A percentile compares a stretch with the other conserved stretches of the same genome.
Evolutionary conservation across 2,113 vertebrate genomes (phyloP).

Genomic region (Ursus arctos): DNA sequence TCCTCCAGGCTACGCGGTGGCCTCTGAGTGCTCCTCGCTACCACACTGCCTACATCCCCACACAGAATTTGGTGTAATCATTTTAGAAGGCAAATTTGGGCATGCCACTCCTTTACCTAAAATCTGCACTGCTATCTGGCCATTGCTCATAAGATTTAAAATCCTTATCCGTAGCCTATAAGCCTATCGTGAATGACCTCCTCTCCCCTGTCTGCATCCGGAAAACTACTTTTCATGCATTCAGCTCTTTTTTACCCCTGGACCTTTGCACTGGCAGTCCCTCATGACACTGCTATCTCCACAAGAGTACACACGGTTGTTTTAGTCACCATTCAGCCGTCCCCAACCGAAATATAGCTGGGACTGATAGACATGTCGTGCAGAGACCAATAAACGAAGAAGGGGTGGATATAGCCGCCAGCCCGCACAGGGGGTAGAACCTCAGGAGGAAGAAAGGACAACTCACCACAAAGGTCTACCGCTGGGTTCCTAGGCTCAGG

Average conservation of each 20-base stretch:
- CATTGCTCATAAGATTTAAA: background rate
- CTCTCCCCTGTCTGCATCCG: background rate
- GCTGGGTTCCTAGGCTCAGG: slow-evolving; percentile 79
- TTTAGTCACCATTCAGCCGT: rapidly evolving
- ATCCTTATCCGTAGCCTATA: rapidly evolving
- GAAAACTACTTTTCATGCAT: rapidly evolving
- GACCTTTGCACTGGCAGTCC: background rate
- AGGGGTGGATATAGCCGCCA: background rate
- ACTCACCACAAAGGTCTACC: slow-evolving; percentile 88
- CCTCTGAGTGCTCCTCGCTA: background rate
- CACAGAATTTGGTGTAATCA: background rate
- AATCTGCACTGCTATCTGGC: rapidly evolving
- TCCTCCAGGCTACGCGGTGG: rapidly evolving
- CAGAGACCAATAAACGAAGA: background rate
- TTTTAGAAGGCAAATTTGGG: background rate
- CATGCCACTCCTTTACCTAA: background rate
- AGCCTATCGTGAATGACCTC: background rate
- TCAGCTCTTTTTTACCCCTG: background rate
- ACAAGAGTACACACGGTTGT: rapidly evolving
- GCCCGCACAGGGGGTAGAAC: rapidly evolving
- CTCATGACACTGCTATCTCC: rapidly evolving
- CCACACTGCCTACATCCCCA: background rate
- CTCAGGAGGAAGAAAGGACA: background rate
- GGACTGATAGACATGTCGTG: too few relatives aligned
- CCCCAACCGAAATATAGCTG: rapidly evolving